Evolutionary conservation across 2,113 vertebrate species (phyloP).

Genomic region (Phalacrocorax carbo): DNA sequence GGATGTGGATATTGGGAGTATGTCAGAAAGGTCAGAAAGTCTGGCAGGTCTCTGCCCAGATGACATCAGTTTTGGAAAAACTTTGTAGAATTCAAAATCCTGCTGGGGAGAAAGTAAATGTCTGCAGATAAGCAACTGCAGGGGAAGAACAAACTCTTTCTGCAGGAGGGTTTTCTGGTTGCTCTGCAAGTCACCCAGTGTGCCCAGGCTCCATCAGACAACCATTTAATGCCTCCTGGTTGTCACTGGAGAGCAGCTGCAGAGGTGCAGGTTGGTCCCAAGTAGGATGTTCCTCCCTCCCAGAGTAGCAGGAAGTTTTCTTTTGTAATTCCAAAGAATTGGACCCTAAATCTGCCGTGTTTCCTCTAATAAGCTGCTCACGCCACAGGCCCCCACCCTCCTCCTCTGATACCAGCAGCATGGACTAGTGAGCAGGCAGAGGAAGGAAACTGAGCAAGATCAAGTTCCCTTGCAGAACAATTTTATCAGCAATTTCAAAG

Average conservation of each 20-base stretch:
- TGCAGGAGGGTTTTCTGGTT: not conserved
- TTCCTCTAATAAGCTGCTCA: conserved; percentile 22
- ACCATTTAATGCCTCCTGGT: not conserved
- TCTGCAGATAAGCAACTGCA: not conserved
- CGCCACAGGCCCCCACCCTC: not conserved
- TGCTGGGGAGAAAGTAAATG: not conserved
- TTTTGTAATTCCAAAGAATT: not conserved
- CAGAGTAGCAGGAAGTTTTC: not conserved
- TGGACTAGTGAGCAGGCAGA: not conserved
- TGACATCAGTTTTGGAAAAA: conserved; percentile 56
- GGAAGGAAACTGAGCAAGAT: conserved; percentile 16
- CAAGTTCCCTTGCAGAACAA: not conserved
- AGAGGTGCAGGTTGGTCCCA: not conserved
- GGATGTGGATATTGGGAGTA: not conserved
- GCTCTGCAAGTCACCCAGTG: not conserved
- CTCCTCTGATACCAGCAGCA: not conserved
- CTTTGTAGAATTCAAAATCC: not conserved
- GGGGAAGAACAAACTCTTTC: not conserved
- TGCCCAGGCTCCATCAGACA: not conserved
- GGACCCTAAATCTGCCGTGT: not conserved
- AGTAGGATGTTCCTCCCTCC: not conserved
- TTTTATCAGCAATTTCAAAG: conserved; percentile 58
- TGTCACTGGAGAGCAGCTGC: not conserved
- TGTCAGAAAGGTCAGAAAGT: conserved; percentile 26
- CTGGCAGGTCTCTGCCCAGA: conserved; percentile 42